Base-by-base conservation (phyloP, 2,888 invertebrate species). In the Macropis europaea region DNA sequence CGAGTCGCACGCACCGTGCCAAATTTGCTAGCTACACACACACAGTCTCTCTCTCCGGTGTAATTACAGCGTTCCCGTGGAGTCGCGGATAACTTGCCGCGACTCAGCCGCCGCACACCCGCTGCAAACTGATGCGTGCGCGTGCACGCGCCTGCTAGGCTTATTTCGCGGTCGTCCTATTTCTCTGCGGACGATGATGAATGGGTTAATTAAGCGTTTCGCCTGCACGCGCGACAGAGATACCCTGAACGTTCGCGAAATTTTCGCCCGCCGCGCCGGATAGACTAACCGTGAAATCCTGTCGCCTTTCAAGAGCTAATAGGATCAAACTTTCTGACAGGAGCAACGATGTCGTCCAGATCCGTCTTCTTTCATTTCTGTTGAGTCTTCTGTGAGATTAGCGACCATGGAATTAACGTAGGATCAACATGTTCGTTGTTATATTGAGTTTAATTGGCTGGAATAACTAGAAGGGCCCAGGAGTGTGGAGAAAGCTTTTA, bases 171-270 rank as follows among this genome's bases (percentile, higher is more conserved):
- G 69, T 59, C 56, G 56, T 40, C 67, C 67, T 59, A 60, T 40
- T 64, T 47, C 63, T 52, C 47, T 19, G 48, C 38, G 73, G 63
- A 59, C 73, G 72, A 74, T 68, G 81, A 81, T 76, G 81, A 79
- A 79, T 79, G 69, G 66, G 63, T 79, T 81, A 81, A 81, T 81
- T 81, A 79, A 81, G 69, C 81, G 71, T 81, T 72, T 77, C 76
- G 38, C 70, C 54, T 57, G 63, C 63, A 48, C 26, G 57, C 67
- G 57, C 30, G 34, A 24, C 48, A 61, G 38, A n/a, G 38, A 36
- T 30, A 30, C 52, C 30, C 47, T 47, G 48, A 64, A 43, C 47
- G 71, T 70, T 73, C 53, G 71, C 59, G 70, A 40, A 70, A 43
- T 63, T 61, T 66, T 19, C 4, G 0, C 36, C 9, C 19, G 11